Percentiles rank a stretch among this genome's conserved stretches.
Conservation (phyloP, 2,888 invertebrate genomes). For the Junonia oenone region DNA sequence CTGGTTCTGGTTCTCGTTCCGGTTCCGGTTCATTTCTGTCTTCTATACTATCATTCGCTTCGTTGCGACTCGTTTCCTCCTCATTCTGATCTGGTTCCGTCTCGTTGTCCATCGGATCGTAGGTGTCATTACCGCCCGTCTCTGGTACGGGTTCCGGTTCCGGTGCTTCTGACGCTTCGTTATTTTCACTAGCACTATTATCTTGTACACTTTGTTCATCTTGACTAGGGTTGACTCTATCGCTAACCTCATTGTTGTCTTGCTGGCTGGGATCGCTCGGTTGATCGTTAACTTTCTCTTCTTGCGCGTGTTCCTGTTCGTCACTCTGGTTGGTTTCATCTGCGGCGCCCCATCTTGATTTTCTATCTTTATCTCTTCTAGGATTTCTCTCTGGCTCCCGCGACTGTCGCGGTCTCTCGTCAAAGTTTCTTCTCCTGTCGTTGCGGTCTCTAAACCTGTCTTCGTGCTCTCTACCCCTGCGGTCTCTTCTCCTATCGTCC, state of each 20-base stretch:
- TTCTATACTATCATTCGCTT: constrained; percentile 13
- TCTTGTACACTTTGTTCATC: constrained; percentile 17
- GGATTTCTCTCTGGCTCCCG: constrained; percentile 37
- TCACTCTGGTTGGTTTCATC: constrained; percentile 38
- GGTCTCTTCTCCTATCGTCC: constrained; percentile 53
- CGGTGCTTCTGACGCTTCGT: constrained; percentile 7
- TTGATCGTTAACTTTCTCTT: constrained; percentile 1
- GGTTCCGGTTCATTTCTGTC: constrained; percentile 10
- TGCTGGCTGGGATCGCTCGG: constrained; percentile 28
- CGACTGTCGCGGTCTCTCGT: constrained; percentile 36
- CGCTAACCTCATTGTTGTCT: constrained; percentile 4
- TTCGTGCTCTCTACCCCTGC: constrained; percentile 47
- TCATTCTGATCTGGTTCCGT: constrained; percentile 1
- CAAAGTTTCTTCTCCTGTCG: constrained; percentile 46
- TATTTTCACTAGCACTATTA: constrained; percentile 13
- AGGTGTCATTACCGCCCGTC: constrained; percentile 1
- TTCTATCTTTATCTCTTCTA: constrained; percentile 59
- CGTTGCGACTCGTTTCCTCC: neutral
- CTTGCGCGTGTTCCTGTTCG: constrained; percentile 5
- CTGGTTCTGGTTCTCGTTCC: constrained; percentile 10
- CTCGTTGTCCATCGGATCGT: constrained; percentile 9
- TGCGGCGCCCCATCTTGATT: constrained; percentile 68
- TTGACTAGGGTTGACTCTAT: constrained; percentile 18
- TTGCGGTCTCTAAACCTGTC: constrained; percentile 44
- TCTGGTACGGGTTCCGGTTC: neutral